Evolutionary conservation across 2,113 vertebrate species (phyloP).

Genomic region (Australoheros scitulus): DNA sequence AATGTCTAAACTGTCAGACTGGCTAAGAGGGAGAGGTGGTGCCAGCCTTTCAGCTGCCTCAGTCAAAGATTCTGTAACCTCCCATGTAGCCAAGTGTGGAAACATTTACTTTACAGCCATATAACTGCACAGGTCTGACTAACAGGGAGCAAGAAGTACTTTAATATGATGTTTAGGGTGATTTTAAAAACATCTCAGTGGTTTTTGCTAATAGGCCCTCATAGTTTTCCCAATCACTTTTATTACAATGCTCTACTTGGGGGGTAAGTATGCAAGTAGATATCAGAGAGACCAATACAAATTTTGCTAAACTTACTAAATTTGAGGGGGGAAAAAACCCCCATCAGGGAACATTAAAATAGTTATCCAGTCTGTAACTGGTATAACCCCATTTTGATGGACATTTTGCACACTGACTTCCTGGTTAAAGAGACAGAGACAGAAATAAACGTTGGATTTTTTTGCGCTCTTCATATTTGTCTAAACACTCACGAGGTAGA

Average conservation of each 20-base stretch:
- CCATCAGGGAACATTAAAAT: too few species aligned
- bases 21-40: slow-evolving; percentile 48
- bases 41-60: slow-evolving; percentile 33
- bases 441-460: too few species aligned
- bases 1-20: slow-evolving; percentile 62
- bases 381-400: too few species aligned
- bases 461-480: too few species aligned
- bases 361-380: too few species aligned
- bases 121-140: background rate
- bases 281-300: too few species aligned
- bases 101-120: slow-evolving; percentile 12
- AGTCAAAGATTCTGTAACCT: slow-evolving; percentile 11
- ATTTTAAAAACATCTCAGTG: rapidly evolving
- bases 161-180: background rate
- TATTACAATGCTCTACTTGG: background rate
- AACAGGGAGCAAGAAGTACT: background rate
- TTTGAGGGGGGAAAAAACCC: too few species aligned
- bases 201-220: background rate
- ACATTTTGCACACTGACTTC: too few species aligned
- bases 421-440: too few species aligned
- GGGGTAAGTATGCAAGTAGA: too few species aligned
- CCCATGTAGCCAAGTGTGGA: slow-evolving; percentile 6
- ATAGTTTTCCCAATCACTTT: background rate
- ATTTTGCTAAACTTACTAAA: too few species aligned
- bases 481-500: too few species aligned